Percentiles rank a stretch among this genome's conserved stretches.
Evolutionary conservation across 2,888 invertebrate genomes (phyloP).

Genomic region (Polylopha cassiicola): DNA sequence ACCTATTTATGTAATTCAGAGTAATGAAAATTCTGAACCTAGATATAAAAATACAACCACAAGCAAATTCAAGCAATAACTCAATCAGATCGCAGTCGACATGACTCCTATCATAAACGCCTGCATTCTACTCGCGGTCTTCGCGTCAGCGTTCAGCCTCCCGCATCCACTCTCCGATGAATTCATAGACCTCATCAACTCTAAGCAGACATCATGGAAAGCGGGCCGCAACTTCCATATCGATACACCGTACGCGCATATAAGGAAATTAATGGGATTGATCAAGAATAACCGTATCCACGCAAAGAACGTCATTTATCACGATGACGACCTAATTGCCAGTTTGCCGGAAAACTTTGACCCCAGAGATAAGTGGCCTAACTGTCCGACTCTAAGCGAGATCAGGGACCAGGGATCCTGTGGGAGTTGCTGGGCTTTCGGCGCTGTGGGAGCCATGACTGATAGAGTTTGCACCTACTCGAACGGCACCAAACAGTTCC

Average conservation of each 20-base stretch:
- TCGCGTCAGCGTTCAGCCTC: slow-evolving; percentile 33
- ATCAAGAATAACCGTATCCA: slow-evolving; percentile 75
- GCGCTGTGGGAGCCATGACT: slow-evolving; percentile 93
- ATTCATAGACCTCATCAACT: slow-evolving; percentile 83
- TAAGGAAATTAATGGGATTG: slow-evolving; percentile 84
- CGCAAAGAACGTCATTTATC: slow-evolving; percentile 55
- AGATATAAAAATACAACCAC: too few species aligned
- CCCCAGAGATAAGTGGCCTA: slow-evolving; percentile 86
- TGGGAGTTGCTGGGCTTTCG: slow-evolving; percentile 96
- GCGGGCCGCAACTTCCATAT: slow-evolving; percentile 86
- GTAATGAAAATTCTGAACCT: too few species aligned
- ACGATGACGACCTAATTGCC: slow-evolving; percentile 52
- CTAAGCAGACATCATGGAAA: slow-evolving; percentile 82
- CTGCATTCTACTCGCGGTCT: slow-evolving; percentile 41
- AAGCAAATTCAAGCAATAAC: too few species aligned
- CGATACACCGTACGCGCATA: slow-evolving; percentile 76
- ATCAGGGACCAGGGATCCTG: slow-evolving; percentile 93
- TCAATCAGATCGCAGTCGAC: too few species aligned
- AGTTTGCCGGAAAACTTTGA: slow-evolving; percentile 88
- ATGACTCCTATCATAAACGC: slow-evolving; percentile 45
- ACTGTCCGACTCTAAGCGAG: slow-evolving; percentile 90
- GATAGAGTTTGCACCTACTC: slow-evolving; percentile 91
- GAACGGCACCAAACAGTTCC: slow-evolving; percentile 81
- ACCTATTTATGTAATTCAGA: too few species aligned
- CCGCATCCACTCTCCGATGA: slow-evolving; percentile 81